phyloP scores from a whole-genome alignment of 64 coral and sea anemone genomes.

The Stylophora pistillata region DNA sequence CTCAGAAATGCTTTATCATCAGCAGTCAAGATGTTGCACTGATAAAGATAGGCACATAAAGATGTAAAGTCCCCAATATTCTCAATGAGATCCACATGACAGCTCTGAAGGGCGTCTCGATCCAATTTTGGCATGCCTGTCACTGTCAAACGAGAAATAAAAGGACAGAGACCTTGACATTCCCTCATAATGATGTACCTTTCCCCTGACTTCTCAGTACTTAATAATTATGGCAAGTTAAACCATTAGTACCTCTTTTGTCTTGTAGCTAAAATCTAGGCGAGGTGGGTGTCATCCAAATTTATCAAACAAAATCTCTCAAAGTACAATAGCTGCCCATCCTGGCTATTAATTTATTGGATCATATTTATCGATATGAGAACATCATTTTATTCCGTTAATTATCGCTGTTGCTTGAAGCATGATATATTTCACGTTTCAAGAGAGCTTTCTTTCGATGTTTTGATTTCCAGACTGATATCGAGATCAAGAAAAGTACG shows the following conservation, averaged over 20 bases:
- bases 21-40: not conserved
- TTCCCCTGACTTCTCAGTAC: not conserved
- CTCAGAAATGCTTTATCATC: not conserved
- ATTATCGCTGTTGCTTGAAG: too few relatives aligned
- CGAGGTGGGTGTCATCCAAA: too few relatives aligned
- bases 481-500: too few relatives aligned
- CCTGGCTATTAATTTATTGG: too few relatives aligned
- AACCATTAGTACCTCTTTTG: not conserved
- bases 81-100: not conserved
- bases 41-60: not conserved
- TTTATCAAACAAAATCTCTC: too few relatives aligned
- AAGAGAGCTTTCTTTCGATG: too few relatives aligned
- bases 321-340: too few relatives aligned
- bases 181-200: too few relatives aligned
- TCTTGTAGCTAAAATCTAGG: not conserved
- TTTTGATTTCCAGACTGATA: too few relatives aligned
- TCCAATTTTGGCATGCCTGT: not conserved
- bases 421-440: too few relatives aligned
- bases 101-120: not conserved
- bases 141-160: not conserved
- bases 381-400: too few relatives aligned
- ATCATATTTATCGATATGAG: too few relatives aligned
- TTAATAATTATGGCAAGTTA: not conserved
- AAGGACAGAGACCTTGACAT: not conserved
- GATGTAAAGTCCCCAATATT: not conserved